Percentiles rank a stretch among this genome's conserved stretches.
phyloP scores from a whole-genome alignment of 1,140 invertebrate genomes.

The Zaprionus inermis region DNA sequence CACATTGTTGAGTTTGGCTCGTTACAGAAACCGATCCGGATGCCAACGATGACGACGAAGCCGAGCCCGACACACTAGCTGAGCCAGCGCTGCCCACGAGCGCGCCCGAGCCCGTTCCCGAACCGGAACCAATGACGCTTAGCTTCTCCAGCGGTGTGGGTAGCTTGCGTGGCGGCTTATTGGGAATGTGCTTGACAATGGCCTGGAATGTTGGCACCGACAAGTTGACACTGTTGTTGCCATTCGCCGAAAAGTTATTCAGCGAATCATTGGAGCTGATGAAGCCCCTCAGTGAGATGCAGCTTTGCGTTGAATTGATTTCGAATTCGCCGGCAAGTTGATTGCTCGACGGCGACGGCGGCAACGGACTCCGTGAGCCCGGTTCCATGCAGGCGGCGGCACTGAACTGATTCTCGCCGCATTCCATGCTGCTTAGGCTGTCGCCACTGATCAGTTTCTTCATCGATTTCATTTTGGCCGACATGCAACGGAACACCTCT shows the following conservation, averaged over 20 bases:
- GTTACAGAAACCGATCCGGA: background rate
- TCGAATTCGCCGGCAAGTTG: constrained; percentile 74
- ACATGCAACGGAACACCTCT: constrained; percentile 91
- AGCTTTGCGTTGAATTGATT: constrained; percentile 71
- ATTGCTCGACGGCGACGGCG: constrained; percentile 87
- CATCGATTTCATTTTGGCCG: constrained; percentile 93
- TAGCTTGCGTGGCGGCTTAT: constrained; percentile 79
- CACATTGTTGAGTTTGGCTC: constrained; percentile 68
- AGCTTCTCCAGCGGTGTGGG: constrained; percentile 47
- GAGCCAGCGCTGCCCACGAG: background rate
- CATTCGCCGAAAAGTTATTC: constrained; percentile 63
- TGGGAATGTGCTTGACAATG: constrained; percentile 71
- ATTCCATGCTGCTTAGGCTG: constrained; percentile 87
- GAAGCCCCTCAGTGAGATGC: constrained; percentile 71
- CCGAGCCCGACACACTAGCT: background rate
- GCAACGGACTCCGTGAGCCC: constrained; percentile 90
- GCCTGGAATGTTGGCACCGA: constrained; percentile 39
- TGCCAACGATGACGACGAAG: too few species aligned
- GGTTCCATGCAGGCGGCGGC: constrained; percentile 90
- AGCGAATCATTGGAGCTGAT: constrained; percentile 78
- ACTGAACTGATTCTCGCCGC: constrained; percentile 90
- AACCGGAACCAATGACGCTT: background rate
- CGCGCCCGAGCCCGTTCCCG: background rate
- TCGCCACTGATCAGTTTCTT: constrained; percentile 90
- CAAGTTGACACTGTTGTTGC: constrained; percentile 37